Evolutionary conservation across 2,113 vertebrate species (phyloP).

Genomic region (Miniopterus natalensis): DNA sequence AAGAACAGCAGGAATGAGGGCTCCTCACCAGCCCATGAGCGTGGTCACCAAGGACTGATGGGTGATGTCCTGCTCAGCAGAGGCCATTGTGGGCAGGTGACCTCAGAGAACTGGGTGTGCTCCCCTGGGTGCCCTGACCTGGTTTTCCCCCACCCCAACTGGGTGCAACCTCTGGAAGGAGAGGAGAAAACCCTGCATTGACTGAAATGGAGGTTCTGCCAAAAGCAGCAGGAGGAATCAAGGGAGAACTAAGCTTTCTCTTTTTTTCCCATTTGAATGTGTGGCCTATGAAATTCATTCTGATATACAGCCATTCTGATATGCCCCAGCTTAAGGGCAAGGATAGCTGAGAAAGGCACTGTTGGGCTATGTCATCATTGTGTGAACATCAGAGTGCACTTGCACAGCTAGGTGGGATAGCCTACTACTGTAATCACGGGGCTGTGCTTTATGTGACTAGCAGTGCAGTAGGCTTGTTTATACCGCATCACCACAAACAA

Average conservation of each 20-base stretch:
- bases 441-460: neutral
- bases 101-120: accelerated
- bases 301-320: neutral
- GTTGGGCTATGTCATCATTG: neutral
- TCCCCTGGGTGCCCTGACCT: neutral
- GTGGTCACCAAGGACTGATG: too few relatives aligned
- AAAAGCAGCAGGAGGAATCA: neutral
- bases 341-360: neutral
- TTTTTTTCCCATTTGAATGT: neutral
- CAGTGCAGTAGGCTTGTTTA: neutral
- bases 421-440: neutral
- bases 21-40: accelerated
- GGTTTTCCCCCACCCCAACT: too few relatives aligned
- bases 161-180: neutral
- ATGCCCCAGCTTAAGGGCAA: neutral
- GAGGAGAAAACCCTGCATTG: neutral
- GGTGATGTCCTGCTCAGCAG: neutral
- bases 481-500: neutral
- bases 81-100: neutral
- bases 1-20: neutral
- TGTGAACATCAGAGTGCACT: too few relatives aligned
- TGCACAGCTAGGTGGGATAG: neutral
- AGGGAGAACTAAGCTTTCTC: neutral
- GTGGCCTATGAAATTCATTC: neutral
- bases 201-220: neutral